Conservation (phyloP, 2,797 vertebrate genomes). For the Crocodylus rhombifer region DNA sequence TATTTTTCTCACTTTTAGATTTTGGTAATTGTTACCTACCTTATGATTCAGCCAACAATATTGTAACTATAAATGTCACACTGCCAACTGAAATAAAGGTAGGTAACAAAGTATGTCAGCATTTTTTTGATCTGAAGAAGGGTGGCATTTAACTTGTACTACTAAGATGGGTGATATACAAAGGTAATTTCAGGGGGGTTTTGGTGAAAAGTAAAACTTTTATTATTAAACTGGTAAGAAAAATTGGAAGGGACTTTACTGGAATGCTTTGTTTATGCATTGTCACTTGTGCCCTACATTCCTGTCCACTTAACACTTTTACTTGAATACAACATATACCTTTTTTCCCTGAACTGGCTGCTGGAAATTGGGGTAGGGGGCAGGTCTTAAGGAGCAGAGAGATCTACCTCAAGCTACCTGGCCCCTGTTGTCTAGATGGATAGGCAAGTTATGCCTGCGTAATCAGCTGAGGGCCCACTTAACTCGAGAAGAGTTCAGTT, state of each 20-base stretch:
- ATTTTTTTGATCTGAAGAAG: background rate
- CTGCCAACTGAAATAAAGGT: background rate
- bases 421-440: no score
- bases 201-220: background rate
- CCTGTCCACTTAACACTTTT: accelerated
- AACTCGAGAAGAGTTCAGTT: no score
- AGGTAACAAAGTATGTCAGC: background rate
- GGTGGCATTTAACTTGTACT: background rate
- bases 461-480: no score
- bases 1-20: accelerated
- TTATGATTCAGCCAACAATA: accelerated
- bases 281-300: background rate
- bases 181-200: background rate
- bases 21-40: background rate
- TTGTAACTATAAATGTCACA: accelerated
- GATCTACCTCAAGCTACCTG: no score
- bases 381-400: no score
- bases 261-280: background rate
- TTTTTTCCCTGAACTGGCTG: no score
- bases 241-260: background rate
- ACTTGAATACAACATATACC: no score
- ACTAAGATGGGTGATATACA: background rate
- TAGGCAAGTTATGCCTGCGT: no score
- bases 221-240: background rate
- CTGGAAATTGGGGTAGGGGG: no score